Conservation (phyloP, 2,113 vertebrate genomes). For the Syngnathus scovelli region DNA sequence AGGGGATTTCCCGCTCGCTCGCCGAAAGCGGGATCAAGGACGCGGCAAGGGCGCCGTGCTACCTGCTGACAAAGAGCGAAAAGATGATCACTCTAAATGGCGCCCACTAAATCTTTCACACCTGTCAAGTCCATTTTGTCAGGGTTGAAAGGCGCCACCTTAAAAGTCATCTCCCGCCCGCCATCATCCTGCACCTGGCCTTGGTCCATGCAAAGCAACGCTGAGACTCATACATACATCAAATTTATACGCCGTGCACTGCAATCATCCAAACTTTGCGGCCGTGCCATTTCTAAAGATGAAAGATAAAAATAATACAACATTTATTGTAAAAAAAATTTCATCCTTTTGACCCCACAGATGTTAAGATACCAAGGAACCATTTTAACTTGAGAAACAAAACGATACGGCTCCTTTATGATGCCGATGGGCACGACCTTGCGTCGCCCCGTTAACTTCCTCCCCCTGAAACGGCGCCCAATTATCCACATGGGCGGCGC, state of each 20-base stretch:
- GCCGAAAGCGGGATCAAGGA: slow-evolving; percentile 57
- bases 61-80: slow-evolving; percentile 69
- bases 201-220: slow-evolving; percentile 38
- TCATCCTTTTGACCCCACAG: too few relatives aligned
- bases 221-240: slow-evolving; percentile 55
- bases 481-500: slow-evolving; percentile 52
- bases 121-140: slow-evolving; percentile 69
- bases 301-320: too few relatives aligned
- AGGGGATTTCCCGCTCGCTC: slow-evolving; percentile 27
- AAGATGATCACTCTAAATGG: slow-evolving; percentile 68
- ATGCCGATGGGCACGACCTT: slow-evolving; percentile 21
- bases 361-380: background rate
- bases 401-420: background rate
- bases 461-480: slow-evolving; percentile 53
- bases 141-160: slow-evolving; percentile 46
- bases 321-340: too few relatives aligned
- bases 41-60: slow-evolving; percentile 47
- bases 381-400: too few relatives aligned
- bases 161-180: slow-evolving; percentile 12
- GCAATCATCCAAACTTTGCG: slow-evolving; percentile 48
- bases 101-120: slow-evolving; percentile 70
- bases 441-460: slow-evolving; percentile 33
- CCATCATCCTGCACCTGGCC: slow-evolving; percentile 53
- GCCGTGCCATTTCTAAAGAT: background rate
- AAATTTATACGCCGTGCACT: slow-evolving; percentile 48